Evolutionary conservation across 1,140 invertebrate species (phyloP).

Genomic region (Homarus americanus): DNA sequence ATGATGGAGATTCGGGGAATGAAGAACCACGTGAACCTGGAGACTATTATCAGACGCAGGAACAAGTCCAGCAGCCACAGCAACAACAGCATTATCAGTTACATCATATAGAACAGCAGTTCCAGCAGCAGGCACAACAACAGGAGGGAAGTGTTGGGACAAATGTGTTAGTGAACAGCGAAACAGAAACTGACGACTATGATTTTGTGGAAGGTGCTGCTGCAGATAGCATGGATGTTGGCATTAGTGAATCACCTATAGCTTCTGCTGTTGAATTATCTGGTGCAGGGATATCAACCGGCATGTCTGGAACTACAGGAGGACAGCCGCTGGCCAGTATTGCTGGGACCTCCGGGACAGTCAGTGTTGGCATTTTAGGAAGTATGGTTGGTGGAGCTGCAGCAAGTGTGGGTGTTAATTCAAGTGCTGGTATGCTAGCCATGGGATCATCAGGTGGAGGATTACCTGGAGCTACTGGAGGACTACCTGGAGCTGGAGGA

Average conservation of each 20-base stretch:
- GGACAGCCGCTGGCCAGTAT: neutral
- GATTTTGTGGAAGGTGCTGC: slow-evolving; percentile 31
- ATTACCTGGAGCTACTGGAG: neutral
- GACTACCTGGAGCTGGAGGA: neutral
- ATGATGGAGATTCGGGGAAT: slow-evolving; percentile 95
- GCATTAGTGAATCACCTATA: neutral
- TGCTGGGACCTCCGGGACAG: neutral
- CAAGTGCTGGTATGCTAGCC: neutral
- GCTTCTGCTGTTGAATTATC: neutral
- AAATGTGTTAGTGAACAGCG: neutral
- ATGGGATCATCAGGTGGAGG: neutral
- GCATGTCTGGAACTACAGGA: no score
- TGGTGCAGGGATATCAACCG: neutral
- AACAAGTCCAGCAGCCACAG: slow-evolving; percentile 7
- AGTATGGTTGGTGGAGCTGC: neutral
- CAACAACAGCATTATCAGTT: slow-evolving; percentile 9
- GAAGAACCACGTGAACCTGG: slow-evolving; percentile 87
- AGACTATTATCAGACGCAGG: slow-evolving; percentile 59
- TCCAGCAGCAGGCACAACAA: slow-evolving; percentile 35
- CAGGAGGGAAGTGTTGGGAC: neutral
- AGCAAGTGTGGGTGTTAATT: neutral
- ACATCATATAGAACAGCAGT: slow-evolving; percentile 28
- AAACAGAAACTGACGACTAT: slow-evolving; percentile 32
- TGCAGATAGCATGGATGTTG: neutral
- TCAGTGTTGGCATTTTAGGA: neutral